These are phyloP conservation scores for Eurystomus gularis DNA, from an alignment of 2,113 vertebrate genomes.

Conservation along the genomic window DNA sequence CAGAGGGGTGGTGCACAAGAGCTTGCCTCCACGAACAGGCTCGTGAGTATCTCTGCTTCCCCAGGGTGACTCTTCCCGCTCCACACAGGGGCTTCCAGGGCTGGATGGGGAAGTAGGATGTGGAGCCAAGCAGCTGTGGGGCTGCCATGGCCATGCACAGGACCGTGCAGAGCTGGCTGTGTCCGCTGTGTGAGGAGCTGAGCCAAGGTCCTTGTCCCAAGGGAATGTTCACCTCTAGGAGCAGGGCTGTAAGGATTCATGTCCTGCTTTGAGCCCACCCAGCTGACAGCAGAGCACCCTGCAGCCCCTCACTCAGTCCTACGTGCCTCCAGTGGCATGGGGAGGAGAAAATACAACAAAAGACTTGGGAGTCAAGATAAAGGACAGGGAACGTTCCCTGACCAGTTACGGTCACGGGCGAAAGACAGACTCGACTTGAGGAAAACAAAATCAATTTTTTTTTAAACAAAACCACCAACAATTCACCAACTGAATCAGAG, in stretches of 20 bases:
- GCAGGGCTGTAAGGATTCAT: background rate
- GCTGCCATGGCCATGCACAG: accelerated
- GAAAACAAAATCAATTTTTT: no score
- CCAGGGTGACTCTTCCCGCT: accelerated
- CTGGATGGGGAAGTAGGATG: background rate
- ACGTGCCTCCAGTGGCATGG: background rate
- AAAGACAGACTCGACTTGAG: background rate
- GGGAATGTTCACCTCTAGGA: no score
- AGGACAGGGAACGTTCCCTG: background rate
- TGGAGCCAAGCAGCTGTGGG: accelerated
- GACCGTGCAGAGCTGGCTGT: background rate
- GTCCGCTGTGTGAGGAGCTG: accelerated
- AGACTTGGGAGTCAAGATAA: background rate
- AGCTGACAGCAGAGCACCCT: background rate
- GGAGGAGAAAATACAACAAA: background rate
- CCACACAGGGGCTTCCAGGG: accelerated
- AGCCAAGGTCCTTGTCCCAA: background rate
- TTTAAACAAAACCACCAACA: background rate
- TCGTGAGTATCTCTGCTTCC: conserved; percentile 82
- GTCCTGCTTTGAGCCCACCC: background rate
- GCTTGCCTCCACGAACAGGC: conserved; percentile 84
- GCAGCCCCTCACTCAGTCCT: background rate
- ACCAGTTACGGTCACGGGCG: background rate
- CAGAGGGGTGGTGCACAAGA: conserved; percentile 91
- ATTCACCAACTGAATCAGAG: background rate